Conservation (phyloP, 2,888 invertebrate species). For the Ethmia dodecea region DNA sequence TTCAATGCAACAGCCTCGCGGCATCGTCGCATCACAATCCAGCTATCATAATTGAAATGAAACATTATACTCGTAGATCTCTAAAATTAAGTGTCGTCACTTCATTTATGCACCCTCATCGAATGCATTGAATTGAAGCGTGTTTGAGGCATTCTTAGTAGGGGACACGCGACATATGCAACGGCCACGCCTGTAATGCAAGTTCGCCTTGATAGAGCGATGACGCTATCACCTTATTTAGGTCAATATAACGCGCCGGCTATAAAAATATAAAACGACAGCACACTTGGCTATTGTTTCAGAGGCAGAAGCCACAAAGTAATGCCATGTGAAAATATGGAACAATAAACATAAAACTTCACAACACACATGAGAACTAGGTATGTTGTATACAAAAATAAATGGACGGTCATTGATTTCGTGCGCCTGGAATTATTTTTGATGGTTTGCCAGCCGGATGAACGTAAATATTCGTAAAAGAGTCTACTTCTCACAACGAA, state of each 20-base stretch:
- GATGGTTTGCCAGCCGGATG: slow-evolving; percentile 28
- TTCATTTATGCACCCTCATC: no score
- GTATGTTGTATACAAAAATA: slow-evolving; percentile 19
- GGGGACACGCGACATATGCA: slow-evolving; percentile 31
- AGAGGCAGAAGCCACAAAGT: neutral
- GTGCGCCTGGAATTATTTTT: slow-evolving; percentile 23
- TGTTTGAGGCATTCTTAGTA: slow-evolving; percentile 3
- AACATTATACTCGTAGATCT: no score
- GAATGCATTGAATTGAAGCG: no score
- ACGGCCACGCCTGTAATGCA: slow-evolving; percentile 46
- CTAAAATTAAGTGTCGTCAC: no score
- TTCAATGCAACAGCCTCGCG: slow-evolving; percentile 6
- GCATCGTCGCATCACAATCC: no score
- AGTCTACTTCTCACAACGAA: no score
- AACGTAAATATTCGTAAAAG: no score
- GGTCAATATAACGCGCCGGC: slow-evolving; percentile 58
- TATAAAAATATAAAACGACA: slow-evolving; percentile 52
- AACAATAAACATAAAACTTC: slow-evolving; percentile 3
- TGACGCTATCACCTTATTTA: slow-evolving; percentile 67
- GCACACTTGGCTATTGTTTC: slow-evolving; percentile 5
- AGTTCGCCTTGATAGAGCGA: slow-evolving; percentile 42
- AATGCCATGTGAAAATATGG: slow-evolving; percentile 5
- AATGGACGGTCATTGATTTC: slow-evolving; percentile 25
- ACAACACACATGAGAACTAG: neutral
- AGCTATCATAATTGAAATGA: no score